Base-by-base conservation (phyloP, 1,140 invertebrate genomes). In the Cydia amplana region DNA sequence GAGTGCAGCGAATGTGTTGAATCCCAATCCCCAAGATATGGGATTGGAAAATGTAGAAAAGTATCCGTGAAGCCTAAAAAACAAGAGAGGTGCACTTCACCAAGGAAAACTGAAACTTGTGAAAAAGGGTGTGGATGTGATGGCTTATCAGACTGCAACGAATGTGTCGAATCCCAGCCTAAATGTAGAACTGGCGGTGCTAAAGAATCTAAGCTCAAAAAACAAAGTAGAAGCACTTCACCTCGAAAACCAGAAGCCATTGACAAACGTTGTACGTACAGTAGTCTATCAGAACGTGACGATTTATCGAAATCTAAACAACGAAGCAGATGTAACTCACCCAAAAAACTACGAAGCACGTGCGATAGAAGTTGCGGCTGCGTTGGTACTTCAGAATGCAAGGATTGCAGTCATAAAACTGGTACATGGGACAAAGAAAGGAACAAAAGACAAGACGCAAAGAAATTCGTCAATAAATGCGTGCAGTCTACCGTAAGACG, bases 401-500 rank as follows among this genome's bases (percentile, higher is more conserved):
- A 70, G 9, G 65, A 70, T 2, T 70, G 65, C 28, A 36, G 65
- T 40, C 55, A 60, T 23, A 36, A 70, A 70, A 40, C 55, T 23
- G 55, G 40, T 73, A 73, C 10, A 51, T 46, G 72, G 14, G 72
- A 73, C 23, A 73, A 32, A 43, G n/a, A 73, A 23, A 74, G 12
- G 18, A 32, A 1, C 70, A 51, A 70, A 46, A 23, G 82, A 83
- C 60, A 81, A 73, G 73, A 67, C 49, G 16, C 63, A 1, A 46
- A 49, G 63, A 63, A 32, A 73, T 80, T 80, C 74, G 83, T 81
- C 51, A 87, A 89, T 75, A 92, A 85, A 83, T 83, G 80, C 23
- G 75, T 88, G 36, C 89, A 92, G 78, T 80, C 83, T 43, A 81
- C 80, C 23, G 51, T 74, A 28, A 84, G 79, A 76, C 87, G 85